Base-by-base conservation (phyloP, 2,113 vertebrate genomes). In the Monopterus albus region DNA sequence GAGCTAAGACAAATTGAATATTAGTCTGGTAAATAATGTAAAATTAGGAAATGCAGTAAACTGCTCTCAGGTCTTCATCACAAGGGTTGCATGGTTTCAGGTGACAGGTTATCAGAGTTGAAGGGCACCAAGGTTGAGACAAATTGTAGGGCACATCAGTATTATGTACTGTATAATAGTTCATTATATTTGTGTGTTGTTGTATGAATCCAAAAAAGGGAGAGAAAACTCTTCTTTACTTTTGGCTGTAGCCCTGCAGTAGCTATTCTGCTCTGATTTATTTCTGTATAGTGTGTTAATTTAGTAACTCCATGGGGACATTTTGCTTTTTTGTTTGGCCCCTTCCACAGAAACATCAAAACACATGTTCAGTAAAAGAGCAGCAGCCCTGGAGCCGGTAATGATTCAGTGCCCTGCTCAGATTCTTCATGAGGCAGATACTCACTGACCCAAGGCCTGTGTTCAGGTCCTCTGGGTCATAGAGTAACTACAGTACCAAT, bases 11-110 rank as follows among this genome's bases (percentile, higher is more conserved):
- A 62, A 61, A 70, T n/a, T 9, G 18, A 63, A 69, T 25, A 38
- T 81, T 43, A 68, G 40, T 73, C 42, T 15, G 7, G 51, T 66
- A 53, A 69, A 78, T 68, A 64, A 31, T 1, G 7, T 64, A 13
- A 66, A 78, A 75, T 86, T 58, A 78, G 79, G 28, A 74, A 52
- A 75, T 68, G 68, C 47, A 63, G 40, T 53, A 53, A 87, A 75
- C 53, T 63, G 56, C 55, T 49, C 66, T 43, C 6, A 28, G 33
- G 28, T 50, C 36, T 49, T 46, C 46, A 20, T 35, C 33, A 43
- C 8, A 7, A 9, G 38, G 68, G 75, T 85, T 59, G 65, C 42
- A 65, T 64, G 43, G 46, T 67, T 75, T 60, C 47, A 75, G 65
- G 39, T 49, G 66, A 82, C 58, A 77, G 64, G n/a, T 50, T 63